These are phyloP conservation scores for Bufo bufo DNA, from an alignment of 2,113 vertebrate species.

Conservation along the genomic window DNA sequence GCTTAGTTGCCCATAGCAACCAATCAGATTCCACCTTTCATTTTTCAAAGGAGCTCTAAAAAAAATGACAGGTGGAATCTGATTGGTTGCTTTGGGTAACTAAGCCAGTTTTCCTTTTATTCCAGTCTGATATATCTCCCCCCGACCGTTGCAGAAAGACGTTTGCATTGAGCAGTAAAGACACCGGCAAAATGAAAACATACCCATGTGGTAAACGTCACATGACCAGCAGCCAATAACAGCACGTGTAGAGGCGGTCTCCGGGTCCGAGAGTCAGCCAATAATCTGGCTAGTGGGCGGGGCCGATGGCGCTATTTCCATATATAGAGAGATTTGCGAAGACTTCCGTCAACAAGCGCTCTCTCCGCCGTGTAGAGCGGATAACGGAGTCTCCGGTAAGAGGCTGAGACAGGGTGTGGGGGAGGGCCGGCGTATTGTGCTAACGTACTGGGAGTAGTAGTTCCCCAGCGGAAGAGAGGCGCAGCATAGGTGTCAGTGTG, in stretches of 20 bases:
- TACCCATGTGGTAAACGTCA: constrained; percentile 16
- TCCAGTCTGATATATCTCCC: no score
- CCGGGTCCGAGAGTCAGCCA: not conserved
- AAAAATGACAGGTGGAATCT: no score
- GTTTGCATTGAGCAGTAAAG: not conserved
- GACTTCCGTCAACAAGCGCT: constrained; percentile 48
- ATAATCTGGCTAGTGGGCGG: not conserved
- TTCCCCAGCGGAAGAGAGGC: not conserved
- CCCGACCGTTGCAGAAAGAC: not conserved
- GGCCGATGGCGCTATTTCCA: not conserved
- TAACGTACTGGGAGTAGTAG: not conserved
- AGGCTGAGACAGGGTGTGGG: not conserved
- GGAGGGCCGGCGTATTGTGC: not conserved
- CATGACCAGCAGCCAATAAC: not conserved
- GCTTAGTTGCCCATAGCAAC: no score
- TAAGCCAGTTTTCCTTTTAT: no score
- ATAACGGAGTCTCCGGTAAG: not conserved
- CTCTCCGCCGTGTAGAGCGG: not conserved
- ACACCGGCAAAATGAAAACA: constrained; percentile 1
- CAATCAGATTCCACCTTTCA: no score
- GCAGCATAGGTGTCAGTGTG: no score
- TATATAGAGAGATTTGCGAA: not conserved
- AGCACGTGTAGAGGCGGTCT: not conserved
- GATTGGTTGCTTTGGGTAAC: no score
- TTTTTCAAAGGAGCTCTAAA: no score